A percentile compares a stretch with the other conserved stretches of the same genome.
These are phyloP conservation scores for Ochotona curzoniae DNA, from an alignment of 2,113 vertebrate species.

Conservation along the genomic window DNA sequence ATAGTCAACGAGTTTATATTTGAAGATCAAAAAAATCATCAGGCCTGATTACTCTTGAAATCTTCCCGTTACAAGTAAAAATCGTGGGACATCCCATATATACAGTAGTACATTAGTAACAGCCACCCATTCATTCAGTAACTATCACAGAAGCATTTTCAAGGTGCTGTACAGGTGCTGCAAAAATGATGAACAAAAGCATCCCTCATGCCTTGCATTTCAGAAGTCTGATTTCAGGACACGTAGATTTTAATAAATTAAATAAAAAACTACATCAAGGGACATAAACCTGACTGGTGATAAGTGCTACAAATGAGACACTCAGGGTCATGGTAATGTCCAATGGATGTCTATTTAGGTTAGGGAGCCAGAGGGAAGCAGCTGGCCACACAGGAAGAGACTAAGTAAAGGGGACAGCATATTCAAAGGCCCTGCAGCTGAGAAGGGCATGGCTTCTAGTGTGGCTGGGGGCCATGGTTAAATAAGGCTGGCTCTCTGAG, in stretches of 20 bases:
- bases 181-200: not conserved
- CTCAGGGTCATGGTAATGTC: not conserved
- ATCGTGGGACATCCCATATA: not conserved
- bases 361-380: not conserved
- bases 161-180: not conserved
- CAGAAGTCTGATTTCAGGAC: constrained; percentile 4
- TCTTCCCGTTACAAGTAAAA: not conserved
- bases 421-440: not conserved
- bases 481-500: not conserved
- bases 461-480: not conserved
- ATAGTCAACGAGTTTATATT: not conserved
- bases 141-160: not conserved
- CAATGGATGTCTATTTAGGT: not conserved
- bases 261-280: constrained; percentile 7
- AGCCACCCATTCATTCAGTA: not conserved
- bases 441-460: not conserved
- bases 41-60: not conserved
- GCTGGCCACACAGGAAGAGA: not conserved
- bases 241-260: not conserved
- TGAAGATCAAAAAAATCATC: constrained; percentile 25
- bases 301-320: not conserved
- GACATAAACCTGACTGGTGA: not conserved
- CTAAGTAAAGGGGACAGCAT: not conserved
- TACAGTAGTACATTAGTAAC: not conserved
- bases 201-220: not conserved